Evolutionary conservation across 2,797 vertebrate species (phyloP).

Genomic region (Phrynocephalus guinanensis): DNA sequence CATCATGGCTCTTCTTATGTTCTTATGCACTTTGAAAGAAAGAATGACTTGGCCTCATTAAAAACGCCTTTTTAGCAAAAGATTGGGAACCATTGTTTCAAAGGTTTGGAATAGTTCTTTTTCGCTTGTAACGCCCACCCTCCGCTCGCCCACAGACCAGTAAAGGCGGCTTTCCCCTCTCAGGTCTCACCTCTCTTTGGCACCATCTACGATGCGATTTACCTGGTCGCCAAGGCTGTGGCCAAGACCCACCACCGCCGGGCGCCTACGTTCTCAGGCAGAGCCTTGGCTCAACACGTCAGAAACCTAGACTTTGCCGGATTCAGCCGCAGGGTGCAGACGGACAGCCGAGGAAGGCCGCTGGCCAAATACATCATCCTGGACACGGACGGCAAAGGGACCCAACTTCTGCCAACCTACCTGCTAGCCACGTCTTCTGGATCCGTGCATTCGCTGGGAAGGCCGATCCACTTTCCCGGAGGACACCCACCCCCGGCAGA

Average conservation of each 20-base stretch:
- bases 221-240: slow-evolving; percentile 88
- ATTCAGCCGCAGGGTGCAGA: slow-evolving; percentile 86
- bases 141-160: no score
- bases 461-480: slow-evolving; percentile 85
- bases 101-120: no score
- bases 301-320: slow-evolving; percentile 87
- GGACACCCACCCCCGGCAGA: slow-evolving; percentile 83
- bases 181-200: slow-evolving; percentile 94
- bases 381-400: slow-evolving; percentile 83
- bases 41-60: no score
- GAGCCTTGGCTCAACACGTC: slow-evolving; percentile 82
- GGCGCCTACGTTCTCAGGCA: slow-evolving; percentile 73
- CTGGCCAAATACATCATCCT: slow-evolving; percentile 86
- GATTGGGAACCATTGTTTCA: no score
- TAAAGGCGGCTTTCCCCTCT: neutral
- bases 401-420: slow-evolving; percentile 83
- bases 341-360: slow-evolving; percentile 80
- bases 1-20: no score
- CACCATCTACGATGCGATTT: slow-evolving; percentile 92
- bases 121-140: no score
- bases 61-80: no score
- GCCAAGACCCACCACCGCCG: slow-evolving; percentile 82
- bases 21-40: no score
- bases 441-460: slow-evolving; percentile 78
- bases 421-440: slow-evolving; percentile 79